These are phyloP conservation scores for Colletes gigas DNA, from an alignment of 1,140 invertebrate genomes.

Conservation along the genomic window DNA sequence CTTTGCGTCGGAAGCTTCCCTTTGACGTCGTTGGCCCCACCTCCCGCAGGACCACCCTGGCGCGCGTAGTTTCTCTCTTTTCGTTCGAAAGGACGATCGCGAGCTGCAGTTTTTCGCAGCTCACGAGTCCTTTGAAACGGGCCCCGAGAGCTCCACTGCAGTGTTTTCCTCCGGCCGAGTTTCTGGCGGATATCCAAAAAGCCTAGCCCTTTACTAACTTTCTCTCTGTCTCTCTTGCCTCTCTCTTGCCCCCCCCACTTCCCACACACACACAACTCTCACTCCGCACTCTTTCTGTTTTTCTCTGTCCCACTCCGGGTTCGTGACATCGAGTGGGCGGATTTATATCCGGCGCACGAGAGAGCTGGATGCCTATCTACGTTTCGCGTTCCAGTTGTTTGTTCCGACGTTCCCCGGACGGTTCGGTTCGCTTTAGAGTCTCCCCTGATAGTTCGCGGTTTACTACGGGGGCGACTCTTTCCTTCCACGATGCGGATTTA, in stretches of 20 bases:
- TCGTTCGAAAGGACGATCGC: conserved; percentile 22
- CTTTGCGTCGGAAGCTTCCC: background rate
- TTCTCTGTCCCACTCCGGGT: background rate
- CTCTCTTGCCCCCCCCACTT: background rate
- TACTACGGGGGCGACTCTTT: conserved; percentile 35
- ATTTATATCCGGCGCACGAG: conserved; percentile 50
- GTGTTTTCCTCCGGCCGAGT: conserved; percentile 25
- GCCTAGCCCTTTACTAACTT: conserved; percentile 40
- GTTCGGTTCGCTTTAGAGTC: conserved; percentile 16
- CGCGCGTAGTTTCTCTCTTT: conserved; percentile 24
- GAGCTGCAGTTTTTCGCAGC: conserved; percentile 38
- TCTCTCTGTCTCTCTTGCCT: background rate
- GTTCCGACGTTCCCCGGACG: conserved; percentile 35
- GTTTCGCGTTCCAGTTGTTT: conserved; percentile 42
- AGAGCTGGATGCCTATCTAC: conserved; percentile 20
- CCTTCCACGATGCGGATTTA: conserved; percentile 36
- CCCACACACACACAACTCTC: background rate
- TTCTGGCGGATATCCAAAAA: conserved; percentile 52
- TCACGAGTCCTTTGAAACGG: conserved; percentile 47
- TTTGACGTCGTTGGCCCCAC: background rate
- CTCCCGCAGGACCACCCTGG: too few species aligned
- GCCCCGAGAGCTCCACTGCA: background rate
- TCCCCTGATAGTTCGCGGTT: conserved; percentile 8
- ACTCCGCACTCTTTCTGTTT: background rate
- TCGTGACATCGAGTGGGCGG: conserved; percentile 47